Evolutionary conservation across 2,797 vertebrate species (phyloP), one percentile per base, ranked within the genome.

Genomic region (Huso huso): DNA sequence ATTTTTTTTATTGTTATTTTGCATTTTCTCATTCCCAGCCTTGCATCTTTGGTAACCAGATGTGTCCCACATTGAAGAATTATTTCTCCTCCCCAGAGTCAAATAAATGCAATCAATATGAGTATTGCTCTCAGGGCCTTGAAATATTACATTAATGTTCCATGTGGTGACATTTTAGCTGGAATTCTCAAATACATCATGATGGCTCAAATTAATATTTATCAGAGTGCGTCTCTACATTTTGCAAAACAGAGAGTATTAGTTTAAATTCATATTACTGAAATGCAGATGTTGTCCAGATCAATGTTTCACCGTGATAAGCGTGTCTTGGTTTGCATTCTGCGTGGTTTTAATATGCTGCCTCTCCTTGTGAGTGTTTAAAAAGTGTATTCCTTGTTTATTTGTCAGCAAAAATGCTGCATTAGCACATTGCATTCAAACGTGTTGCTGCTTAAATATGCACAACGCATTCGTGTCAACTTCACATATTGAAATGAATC

Each of bases 51-150:
- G 94, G 93, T 92, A 94, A 95, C 94, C 95, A 98, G 96, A 98
- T 98, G 95, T 98, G 95, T 95, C 95, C 94, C 93, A 95, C 94
- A 88, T 89, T 92, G 94, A 98, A 96, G 94, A 99, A 97, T 98
- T 99, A 98, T 98, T 96, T 94, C 93, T 93, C 93, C 90, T 99
- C 97, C 97, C 97, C 91, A 91, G 97, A 98, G 97, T 98, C 94
- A 95, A 97, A 99, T 99, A 99, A 99, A 98, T 95, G 97, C 95
- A 98, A 98, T 99, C 97, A 99, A 99, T 99, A 98, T 98, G 95
- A 97, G 94, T 94, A 97, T 97, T 96, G 95, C 96, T 97, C 95
- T 98, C 95, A 97, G 95, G 89, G 94, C 94, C 95, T 92, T 99
- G 96, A 98, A 97, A 98, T 98, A 98, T 98, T 98, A 97, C 96